These are phyloP conservation scores for Anseranas semipalmata DNA, from an alignment of 2,113 vertebrate species.

Conservation along the genomic window DNA sequence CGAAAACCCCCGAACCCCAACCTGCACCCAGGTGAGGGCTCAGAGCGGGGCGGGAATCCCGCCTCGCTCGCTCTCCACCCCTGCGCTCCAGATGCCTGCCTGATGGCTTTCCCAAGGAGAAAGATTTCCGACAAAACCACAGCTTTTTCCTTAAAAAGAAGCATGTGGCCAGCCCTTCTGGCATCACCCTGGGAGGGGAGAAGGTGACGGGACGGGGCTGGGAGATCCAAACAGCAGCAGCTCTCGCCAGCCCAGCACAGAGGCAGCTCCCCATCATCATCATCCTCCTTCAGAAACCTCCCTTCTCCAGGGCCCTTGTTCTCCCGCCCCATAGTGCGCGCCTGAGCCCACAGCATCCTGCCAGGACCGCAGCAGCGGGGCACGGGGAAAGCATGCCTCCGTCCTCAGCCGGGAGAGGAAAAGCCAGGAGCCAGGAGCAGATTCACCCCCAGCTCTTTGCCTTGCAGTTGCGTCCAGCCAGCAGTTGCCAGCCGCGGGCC, in stretches of 20 bases:
- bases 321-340: neutral
- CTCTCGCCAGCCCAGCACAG: neutral
- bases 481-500: neutral
- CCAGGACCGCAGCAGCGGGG: neutral
- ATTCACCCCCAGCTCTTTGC: neutral
- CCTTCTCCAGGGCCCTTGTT: neutral
- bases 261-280: neutral
- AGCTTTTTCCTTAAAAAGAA: neutral
- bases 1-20: neutral
- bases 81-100: too few relatives aligned
- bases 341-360: neutral
- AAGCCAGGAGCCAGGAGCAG: neutral
- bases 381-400: neutral
- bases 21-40: neutral
- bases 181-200: neutral
- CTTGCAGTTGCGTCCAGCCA: too few relatives aligned
- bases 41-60: too few relatives aligned
- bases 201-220: neutral
- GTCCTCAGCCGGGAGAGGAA: neutral
- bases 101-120: too few relatives aligned
- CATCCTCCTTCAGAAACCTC: neutral
- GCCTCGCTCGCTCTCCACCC: accelerated
- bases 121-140: neutral
- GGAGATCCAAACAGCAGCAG: neutral
- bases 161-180: neutral